Conservation (phyloP, 1,140 invertebrate genomes). For the Cherax quadricarinatus region DNA sequence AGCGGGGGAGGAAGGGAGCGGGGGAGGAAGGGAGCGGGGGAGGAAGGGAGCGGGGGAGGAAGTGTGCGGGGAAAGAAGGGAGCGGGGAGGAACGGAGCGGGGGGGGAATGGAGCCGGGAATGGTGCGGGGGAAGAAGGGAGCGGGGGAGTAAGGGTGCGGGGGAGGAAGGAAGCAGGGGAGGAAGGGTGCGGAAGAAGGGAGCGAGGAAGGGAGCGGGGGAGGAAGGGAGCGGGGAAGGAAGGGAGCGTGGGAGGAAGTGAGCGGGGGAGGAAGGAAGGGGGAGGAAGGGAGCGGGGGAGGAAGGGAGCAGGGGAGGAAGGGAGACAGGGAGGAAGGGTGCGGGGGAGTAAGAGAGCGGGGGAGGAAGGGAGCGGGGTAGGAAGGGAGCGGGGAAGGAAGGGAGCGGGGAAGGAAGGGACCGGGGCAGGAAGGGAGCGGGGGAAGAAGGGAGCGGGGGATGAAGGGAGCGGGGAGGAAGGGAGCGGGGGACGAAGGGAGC, state of each 20-base stretch:
- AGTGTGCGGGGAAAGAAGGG: background rate
- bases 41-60: no score
- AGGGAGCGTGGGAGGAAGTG: background rate
- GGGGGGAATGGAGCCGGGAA: background rate
- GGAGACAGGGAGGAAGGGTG: background rate
- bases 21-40: background rate
- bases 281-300: background rate
- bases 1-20: background rate
- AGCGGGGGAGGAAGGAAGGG: background rate
- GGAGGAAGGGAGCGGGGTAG: no score
- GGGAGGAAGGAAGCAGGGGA: background rate
- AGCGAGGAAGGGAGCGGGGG: no score
- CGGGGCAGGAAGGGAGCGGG: background rate
- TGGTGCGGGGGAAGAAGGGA: background rate
- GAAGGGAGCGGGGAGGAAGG: background rate
- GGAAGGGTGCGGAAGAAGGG: no score
- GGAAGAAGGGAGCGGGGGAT: background rate
- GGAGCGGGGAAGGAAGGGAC: background rate
- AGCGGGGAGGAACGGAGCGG: background rate
- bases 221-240: background rate
- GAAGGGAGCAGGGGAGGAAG: background rate
- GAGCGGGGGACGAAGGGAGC: background rate
- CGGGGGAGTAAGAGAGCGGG: background rate
- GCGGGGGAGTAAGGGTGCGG: background rate
- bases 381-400: background rate